Base-by-base conservation (phyloP, 2,113 vertebrate species). In the Oxygymnocypris stewartii region DNA sequence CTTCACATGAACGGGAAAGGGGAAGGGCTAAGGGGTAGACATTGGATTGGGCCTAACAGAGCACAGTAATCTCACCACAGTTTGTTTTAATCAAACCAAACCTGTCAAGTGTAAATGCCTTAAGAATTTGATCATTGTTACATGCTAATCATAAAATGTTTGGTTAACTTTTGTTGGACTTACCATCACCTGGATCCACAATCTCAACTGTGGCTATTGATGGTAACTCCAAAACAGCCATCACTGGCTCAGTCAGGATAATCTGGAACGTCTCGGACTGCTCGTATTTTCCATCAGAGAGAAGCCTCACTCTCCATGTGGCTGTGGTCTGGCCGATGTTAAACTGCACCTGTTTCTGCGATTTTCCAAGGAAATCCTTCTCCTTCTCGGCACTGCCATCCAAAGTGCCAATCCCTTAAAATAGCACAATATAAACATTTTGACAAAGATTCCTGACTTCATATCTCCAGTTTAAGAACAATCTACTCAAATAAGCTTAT, bases 291-390 rank as follows among this genome's bases (percentile, higher is more conserved):
- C 91, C 95, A 0, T 99, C 98, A 0, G 94, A 88, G 88, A 98
- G 85, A 90, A 98, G 94, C 61, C 91, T 91, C 6, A 99, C 95
- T 71, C 93, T 87, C 98, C 98, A 98, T 0, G 93, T 94, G 87
- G 97, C 97, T 80, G 88, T 92, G 54, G 92, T 96, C 92, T 99
- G 98, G 67, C 98, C 97, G 0, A 97, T 97, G 93, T 97, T 98
- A 93, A 99, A 99, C 92, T 98, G 98, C 85, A 99, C 96, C 88
- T 98, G 97, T 85, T 92, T 96, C 92, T 98, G 97, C 0, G 96
- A 95, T 92, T 96, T 97, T 11, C 96, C 96, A 92, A 92, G 96
- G 91, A 97, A 99, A 88, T 99, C 98, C 88, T 95, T 94, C 11
- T 97, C 96, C 86, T 95, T 97, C 89, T 94, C 93, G 0, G 97